phyloP scores from a whole-genome alignment of 2,113 vertebrate species.

The Mus spicilegus region DNA sequence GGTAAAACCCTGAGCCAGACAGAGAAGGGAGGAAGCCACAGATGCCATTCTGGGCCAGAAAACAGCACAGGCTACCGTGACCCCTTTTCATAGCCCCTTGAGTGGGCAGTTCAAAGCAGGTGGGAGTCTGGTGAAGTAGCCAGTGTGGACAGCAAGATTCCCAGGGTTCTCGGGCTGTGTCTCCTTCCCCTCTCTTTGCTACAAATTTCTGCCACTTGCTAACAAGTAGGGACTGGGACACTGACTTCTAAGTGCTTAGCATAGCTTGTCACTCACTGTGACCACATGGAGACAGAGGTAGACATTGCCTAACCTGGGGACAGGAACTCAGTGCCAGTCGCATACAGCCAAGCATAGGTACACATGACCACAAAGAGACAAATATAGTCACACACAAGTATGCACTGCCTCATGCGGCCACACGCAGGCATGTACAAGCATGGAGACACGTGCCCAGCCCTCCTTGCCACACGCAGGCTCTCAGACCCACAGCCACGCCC shows the following conservation, averaged over 20 bases:
- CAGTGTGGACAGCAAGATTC: fast-evolving
- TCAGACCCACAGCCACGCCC: conserved; percentile 25
- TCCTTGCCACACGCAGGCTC: not conserved
- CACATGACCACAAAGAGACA: not conserved
- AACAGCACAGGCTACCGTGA: not conserved
- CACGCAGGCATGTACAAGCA: not conserved
- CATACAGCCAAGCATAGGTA: not conserved
- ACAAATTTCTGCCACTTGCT: too few relatives aligned
- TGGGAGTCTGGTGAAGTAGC: fast-evolving
- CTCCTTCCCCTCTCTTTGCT: not conserved
- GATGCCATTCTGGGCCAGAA: not conserved
- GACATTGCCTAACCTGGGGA: not conserved
- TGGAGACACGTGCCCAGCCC: conserved; percentile 11
- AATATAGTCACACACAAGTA: not conserved
- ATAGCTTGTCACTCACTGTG: not conserved
- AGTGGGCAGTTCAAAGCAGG: not conserved
- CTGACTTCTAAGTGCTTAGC: fast-evolving
- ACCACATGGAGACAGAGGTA: not conserved
- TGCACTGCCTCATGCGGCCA: not conserved
- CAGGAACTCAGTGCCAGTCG: not conserved
- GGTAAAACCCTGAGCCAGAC: not conserved
- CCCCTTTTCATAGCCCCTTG: too few relatives aligned
- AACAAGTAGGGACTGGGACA: not conserved
- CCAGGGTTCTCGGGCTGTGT: not conserved
- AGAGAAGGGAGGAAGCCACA: not conserved